A percentile compares a stretch with the other conserved stretches of the same genome.
Evolutionary conservation across 2,888 invertebrate genomes (phyloP).

Genomic region (Latrodectus hesperus): DNA sequence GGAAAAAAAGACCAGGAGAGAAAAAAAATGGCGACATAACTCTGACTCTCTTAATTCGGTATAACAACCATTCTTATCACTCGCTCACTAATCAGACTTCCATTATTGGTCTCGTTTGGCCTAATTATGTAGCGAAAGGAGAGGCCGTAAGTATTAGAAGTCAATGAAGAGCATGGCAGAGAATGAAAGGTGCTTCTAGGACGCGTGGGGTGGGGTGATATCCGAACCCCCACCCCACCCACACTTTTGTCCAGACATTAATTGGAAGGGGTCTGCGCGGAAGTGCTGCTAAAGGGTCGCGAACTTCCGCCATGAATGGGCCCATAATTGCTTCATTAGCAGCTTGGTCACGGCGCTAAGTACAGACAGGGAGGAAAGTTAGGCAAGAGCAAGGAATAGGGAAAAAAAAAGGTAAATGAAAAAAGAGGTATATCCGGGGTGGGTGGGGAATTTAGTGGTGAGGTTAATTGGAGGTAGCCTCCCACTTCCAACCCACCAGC

Average conservation of each 20-base stretch:
- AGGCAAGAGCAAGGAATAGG: conserved; percentile 5
- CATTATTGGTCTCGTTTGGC: conserved; percentile 66
- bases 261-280: conserved; percentile 61
- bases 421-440: conserved; percentile 35
- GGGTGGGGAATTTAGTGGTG: conserved; percentile 60
- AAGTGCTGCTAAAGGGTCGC: conserved; percentile 58
- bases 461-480: conserved; percentile 60
- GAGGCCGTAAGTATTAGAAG: conserved; percentile 43
- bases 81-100: conserved; percentile 63
- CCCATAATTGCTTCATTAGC: conserved; percentile 67
- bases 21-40: conserved; percentile 51
- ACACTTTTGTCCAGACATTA: conserved; percentile 64
- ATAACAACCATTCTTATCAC: conserved; percentile 66
- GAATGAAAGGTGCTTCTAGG: neutral
- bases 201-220: conserved; percentile 13
- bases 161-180: conserved; percentile 35
- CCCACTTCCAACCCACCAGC: conserved; percentile 14
- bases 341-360: conserved; percentile 39
- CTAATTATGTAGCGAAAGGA: conserved; percentile 62
- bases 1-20: neutral
- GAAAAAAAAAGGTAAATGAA: conserved; percentile 1
- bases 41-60: conserved; percentile 62
- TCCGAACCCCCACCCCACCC: conserved; percentile 12
- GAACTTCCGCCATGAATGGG: conserved; percentile 62
- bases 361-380: neutral